Base-by-base conservation (phyloP, 2,797 vertebrate species). In the Macroramphosus scolopax region DNA sequence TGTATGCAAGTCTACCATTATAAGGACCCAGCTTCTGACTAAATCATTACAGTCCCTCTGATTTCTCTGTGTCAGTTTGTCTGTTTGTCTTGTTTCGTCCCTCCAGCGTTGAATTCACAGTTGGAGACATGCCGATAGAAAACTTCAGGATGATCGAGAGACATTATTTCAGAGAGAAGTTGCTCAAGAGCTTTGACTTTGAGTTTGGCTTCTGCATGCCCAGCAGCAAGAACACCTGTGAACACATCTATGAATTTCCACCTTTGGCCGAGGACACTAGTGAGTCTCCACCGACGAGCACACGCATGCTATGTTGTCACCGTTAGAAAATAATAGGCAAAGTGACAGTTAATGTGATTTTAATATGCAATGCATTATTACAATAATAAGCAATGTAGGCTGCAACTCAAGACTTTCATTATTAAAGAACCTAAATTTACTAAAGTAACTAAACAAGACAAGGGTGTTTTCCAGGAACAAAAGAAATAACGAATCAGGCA, bases 171-270 rank as follows among this genome's bases (percentile, higher is more conserved):
- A 90, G 94, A 18, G 93, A 98, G 66, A 93, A 91, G 56, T 69
- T 98, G 46, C 92, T 98, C 15, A 98, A 98, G 85, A 98, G 94
- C 63, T 98, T 98, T 17, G 96, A 98, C 84, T 98, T 98, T 80
- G 94, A 98, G 72, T 98, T 98, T 28, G 95, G 96, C 33, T 98
- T 98, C 88, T 98, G 96, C 83, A 98, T 98, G 83, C 95, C 96
- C 44, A 95, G 93, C 91, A 97, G 95, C 89, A 98, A 96, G 88
- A 98, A 98, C 68, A 96, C 95, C 18, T 98, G 96, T 35, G 96
- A 98, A 70, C 96, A 98, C 89, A 98, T 98, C 90, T 98, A 98
- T 0, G 96, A 98, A 53, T 98, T 98, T 51, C 96, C 96, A 0
- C 92, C 93, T 11, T 91, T 98, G 78, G 97, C 96, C 0, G 95